Base-by-base conservation (phyloP, 2,888 invertebrate genomes). In the Philereme transversata region DNA sequence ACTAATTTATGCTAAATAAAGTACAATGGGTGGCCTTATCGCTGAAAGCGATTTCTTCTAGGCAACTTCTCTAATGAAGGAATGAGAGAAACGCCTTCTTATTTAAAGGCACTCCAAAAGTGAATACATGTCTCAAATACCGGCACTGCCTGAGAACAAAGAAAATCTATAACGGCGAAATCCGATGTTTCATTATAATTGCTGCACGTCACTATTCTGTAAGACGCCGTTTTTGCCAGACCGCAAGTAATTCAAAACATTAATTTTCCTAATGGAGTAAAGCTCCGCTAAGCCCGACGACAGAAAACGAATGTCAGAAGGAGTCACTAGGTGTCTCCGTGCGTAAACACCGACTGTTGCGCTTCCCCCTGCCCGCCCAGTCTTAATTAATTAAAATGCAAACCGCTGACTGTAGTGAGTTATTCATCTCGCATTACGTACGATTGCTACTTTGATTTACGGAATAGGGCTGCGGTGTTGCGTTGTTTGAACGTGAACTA, bases 211-310 rank as follows among this genome's bases (percentile, higher is more conserved):
- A 70, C 70, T 67, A 67, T 69, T 58, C 63, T 47, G 59, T 62
- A 70, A 68, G 66, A 53, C 62, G 64, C 9, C 62, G 64, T 65
- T 70, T 67, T 64, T 65, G 68, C 60, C 63, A 67, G 67, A 70
- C 68, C 70, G 78, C 76, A 77, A 65, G 84, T 90, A 88, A 90
- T 88, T 90, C 88, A 84, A 90, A 91, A 91, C 92, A 92, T 92
- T 92, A 91, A 93, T 92, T 92, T 92, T 88, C 87, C 84, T 92
- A 93, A 93, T 93, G 92, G 91, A 90, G 83, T 88, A 86, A 90
- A 87, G 83, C 82, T 82, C 75, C 76, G 81, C 82, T 84, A 82
- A 88, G 84, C 84, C 73, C 76, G 78, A 80, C 80, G 84, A 84
- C 85, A 83, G 83, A 80, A 80, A 80, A 81, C 78, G 76, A 81